Base-by-base conservation (phyloP, 2,888 invertebrate genomes). In the Thymelicus sylvestris region DNA sequence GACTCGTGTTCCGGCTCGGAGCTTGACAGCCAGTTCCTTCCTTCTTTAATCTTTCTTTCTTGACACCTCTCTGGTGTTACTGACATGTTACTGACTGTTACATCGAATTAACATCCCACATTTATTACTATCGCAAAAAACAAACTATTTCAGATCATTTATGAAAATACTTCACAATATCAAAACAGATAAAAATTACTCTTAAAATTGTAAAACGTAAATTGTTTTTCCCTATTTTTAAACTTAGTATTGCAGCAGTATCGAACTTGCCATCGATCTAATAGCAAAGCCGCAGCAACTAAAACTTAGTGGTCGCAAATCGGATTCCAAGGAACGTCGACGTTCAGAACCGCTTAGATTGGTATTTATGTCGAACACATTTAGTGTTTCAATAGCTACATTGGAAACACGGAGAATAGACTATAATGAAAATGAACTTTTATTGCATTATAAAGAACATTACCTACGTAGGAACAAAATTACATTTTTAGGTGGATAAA, bases 271-370 rank as follows among this genome's bases (percentile, higher is more conserved):
- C 50, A 59, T 65, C 65, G 39, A 65, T 31, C 50, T 48, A 57
- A 50, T 7, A 24, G 63, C 24, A 70, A 70, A 70, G 50, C 70
- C 52, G 38, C 69, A 68, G 47, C 47, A 65, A 70, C 65, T 70
- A 65, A 60, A 60, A 70, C 65, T 70, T 70, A 70, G 70, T 65
- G 70, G 70, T 65, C 65, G 64, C 65, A 39, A 70, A 65, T 38
- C 44, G 60, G 55, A 39, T 59, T 69, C 59, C 47, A 55, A 47
- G 50, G 41, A 65, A 64, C 41, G 64, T 57, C 57, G 57, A 64
- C 50, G 50, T 69, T 50, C 63, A 39, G 10, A 19, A n/a, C 15
- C 24, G 47, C 59, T 57, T 64, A 41, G 64, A 64, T 47, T 50
- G 24, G 64, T 64, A 50, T 63, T 69, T 59, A 50, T 59, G 62